Percentiles rank a stretch among this genome's conserved stretches.
Evolutionary conservation across 92 coral and sea anemone species (phyloP).

Genomic region (Bergia sp.): DNA sequence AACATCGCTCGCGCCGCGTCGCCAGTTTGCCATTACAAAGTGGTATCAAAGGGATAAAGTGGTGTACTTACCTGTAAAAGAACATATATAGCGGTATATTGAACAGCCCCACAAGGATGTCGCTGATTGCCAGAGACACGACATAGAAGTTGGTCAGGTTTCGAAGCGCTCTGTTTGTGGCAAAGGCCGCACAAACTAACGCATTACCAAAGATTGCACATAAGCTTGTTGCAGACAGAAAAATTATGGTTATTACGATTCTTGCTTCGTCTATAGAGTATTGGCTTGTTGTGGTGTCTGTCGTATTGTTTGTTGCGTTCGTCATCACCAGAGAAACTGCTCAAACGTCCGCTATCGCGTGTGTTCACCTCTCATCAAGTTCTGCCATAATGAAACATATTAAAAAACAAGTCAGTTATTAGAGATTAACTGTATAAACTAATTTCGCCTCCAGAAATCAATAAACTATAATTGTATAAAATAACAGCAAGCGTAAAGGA

Average conservation of each 20-base stretch:
- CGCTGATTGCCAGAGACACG: constrained; percentile 85
- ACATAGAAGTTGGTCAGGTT: constrained; percentile 84
- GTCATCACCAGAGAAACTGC: constrained; percentile 1
- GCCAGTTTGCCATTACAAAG: background rate
- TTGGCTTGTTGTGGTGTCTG: background rate
- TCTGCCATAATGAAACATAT: constrained; percentile 28
- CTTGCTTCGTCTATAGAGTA: constrained; percentile 24
- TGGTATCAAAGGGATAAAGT: background rate
- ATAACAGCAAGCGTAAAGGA: background rate
- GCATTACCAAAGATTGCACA: constrained; percentile 85
- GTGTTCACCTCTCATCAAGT: constrained; percentile 10
- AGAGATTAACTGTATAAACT: constrained; percentile 18
- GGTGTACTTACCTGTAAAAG: constrained; percentile 34
- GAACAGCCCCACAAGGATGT: constrained; percentile 74
- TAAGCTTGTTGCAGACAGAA: constrained; percentile 63
- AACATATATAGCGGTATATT: constrained; percentile 84
- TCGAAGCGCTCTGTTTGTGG: constrained; percentile 80
- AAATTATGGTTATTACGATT: constrained; percentile 60
- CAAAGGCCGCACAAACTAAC: constrained; percentile 82
- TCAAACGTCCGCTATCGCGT: constrained; percentile 6
- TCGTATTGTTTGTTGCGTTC: constrained; percentile 23
- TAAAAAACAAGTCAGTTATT: constrained; percentile 8
- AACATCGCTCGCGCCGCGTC: background rate
- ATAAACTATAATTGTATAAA: background rate
- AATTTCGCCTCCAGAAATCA: background rate